Conservation (phyloP, 92 coral and sea anemone genomes). For the Muricea muricata region DNA sequence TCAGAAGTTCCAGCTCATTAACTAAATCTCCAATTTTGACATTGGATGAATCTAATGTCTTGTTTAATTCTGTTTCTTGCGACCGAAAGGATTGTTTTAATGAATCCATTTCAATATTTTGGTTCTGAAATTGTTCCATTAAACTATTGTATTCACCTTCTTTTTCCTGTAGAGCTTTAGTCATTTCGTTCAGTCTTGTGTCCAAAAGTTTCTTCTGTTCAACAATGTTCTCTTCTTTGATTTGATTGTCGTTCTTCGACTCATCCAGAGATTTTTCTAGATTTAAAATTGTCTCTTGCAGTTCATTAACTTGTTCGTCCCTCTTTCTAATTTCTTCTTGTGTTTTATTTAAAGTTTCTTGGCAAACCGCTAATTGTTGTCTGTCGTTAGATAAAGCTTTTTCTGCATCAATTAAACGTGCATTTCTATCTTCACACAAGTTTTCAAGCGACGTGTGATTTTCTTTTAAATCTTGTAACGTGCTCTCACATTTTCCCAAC, state of each 20-base stretch:
- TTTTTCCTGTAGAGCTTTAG: slow-evolving; percentile 50
- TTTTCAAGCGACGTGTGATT: slow-evolving; percentile 57
- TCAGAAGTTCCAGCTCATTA: not conserved
- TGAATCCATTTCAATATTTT: slow-evolving; percentile 65
- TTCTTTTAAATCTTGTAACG: slow-evolving; percentile 64
- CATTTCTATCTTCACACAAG: slow-evolving; percentile 60
- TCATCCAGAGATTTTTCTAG: slow-evolving; percentile 74
- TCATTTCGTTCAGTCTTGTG: slow-evolving; percentile 49
- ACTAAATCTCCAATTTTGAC: not conserved
- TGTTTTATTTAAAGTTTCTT: slow-evolving; percentile 44
- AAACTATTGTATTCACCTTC: slow-evolving; percentile 53
- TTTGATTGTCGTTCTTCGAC: slow-evolving; percentile 67
- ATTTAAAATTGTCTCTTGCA: slow-evolving; percentile 34
- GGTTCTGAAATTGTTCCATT: slow-evolving; percentile 50
- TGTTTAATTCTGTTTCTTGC: slow-evolving; percentile 10
- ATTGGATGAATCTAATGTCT: not conserved
- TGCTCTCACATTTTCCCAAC: slow-evolving; percentile 56
- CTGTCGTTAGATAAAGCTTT: slow-evolving; percentile 47
- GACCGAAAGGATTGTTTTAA: slow-evolving; percentile 23
- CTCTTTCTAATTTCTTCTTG: slow-evolving; percentile 55
- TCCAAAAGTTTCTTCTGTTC: slow-evolving; percentile 63
- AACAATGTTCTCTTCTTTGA: slow-evolving; percentile 63
- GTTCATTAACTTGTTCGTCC: slow-evolving; percentile 52
- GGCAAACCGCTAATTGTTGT: slow-evolving; percentile 54
- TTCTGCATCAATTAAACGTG: slow-evolving; percentile 17